phyloP scores from a whole-genome alignment of 1,140 invertebrate genomes.

The Drosophila lowei region DNA sequence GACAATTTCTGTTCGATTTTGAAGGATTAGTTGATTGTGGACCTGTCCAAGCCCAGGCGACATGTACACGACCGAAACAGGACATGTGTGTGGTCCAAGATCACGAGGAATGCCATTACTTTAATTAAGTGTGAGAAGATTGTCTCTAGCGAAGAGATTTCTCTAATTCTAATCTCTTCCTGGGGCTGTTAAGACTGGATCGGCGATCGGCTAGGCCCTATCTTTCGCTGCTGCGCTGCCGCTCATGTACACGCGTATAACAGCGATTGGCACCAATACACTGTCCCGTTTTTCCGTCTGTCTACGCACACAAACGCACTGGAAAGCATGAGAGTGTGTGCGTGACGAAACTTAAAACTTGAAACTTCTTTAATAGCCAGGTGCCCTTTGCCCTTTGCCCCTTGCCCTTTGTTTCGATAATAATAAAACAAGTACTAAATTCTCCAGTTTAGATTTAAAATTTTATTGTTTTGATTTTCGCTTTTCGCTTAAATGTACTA shows the following conservation, averaged over 20 bases:
- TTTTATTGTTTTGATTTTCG: slow-evolving; percentile 41
- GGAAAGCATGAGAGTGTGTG: too few relatives aligned
- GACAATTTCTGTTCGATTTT: slow-evolving; percentile 49
- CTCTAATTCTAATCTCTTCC: slow-evolving; percentile 4
- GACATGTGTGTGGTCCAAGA: slow-evolving; percentile 55
- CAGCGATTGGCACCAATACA: too few relatives aligned
- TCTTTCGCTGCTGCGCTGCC: too few relatives aligned
- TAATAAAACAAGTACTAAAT: neutral
- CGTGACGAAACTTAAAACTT: too few relatives aligned
- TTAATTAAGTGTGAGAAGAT: slow-evolving; percentile 49
- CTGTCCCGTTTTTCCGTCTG: too few relatives aligned
- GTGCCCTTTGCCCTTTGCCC: too few relatives aligned
- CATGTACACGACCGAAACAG: slow-evolving; percentile 36
- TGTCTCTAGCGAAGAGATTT: slow-evolving; percentile 12
- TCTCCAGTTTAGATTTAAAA: slow-evolving; percentile 33
- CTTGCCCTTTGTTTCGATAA: neutral
- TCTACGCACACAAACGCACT: too few relatives aligned
- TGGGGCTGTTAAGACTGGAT: too few relatives aligned
- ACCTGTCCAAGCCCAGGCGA: slow-evolving; percentile 43
- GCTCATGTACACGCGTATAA: too few relatives aligned
- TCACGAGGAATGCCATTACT: slow-evolving; percentile 36
- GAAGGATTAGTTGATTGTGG: slow-evolving; percentile 59
- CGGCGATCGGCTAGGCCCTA: too few relatives aligned
- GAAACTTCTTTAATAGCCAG: too few relatives aligned
- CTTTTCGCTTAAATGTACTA: slow-evolving; percentile 4